Evolutionary conservation across 2,888 invertebrate species (phyloP).

Genomic region (Standfussiana lucernea): DNA sequence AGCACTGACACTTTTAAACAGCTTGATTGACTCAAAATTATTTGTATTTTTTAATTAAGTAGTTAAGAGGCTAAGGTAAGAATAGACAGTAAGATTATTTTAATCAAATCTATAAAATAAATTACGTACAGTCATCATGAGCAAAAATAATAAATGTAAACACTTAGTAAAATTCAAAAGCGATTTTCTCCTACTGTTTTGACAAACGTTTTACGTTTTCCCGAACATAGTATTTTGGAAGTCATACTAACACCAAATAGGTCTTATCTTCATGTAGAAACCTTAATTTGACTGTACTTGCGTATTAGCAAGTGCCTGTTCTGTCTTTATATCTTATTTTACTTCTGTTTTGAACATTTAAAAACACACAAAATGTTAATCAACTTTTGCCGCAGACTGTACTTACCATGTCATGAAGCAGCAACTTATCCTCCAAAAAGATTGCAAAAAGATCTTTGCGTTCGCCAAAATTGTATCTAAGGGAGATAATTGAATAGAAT

Average conservation of each 20-base stretch:
- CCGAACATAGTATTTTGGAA: background rate
- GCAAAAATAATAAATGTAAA: background rate
- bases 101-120: background rate
- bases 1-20: background rate
- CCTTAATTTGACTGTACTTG: background rate
- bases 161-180: background rate
- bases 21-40: background rate
- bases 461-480: constrained; percentile 19
- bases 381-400: background rate
- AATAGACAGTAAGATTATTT: background rate
- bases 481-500: constrained; percentile 32
- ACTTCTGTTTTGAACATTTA: background rate
- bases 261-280: too few species aligned
- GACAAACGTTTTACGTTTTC: background rate
- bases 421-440: background rate
- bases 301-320: too few species aligned
- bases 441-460: background rate
- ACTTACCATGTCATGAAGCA: background rate
- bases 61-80: background rate
- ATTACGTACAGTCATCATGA: background rate
- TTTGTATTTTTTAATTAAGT: background rate
- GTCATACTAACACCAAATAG: background rate
- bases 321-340: too few species aligned
- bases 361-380: background rate
- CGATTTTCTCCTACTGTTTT: too few species aligned